A percentile compares a stretch with the other conserved stretches of the same genome.
phyloP scores from a whole-genome alignment of 2,113 vertebrate species.

The Neodontobutis hainanensis region DNA sequence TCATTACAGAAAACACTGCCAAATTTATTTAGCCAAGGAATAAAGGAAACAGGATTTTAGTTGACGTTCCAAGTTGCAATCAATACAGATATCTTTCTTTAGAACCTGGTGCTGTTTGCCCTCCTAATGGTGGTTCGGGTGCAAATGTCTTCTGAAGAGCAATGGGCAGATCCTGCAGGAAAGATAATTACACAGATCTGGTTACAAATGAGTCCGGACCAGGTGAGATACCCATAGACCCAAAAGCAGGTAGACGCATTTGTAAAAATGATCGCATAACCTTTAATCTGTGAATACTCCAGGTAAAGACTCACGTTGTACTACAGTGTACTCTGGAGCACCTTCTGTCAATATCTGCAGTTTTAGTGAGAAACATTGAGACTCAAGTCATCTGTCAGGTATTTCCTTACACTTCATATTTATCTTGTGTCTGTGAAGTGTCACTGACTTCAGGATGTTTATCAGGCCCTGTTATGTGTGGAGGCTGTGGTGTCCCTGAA shows the following conservation, averaged over 20 bases:
- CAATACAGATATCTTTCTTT: constrained; percentile 6
- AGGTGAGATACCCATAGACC: constrained; percentile 75
- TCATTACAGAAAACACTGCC: background rate
- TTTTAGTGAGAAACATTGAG: constrained; percentile 81
- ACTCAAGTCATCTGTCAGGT: constrained; percentile 85
- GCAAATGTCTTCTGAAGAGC: constrained; percentile 66
- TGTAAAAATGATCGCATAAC: background rate
- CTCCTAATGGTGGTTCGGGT: constrained; percentile 76
- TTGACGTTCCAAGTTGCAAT: too few species aligned
- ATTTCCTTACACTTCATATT: constrained; percentile 26
- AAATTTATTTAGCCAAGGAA: too few species aligned
- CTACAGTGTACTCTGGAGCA: constrained; percentile 82
- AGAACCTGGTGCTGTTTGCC: constrained; percentile 83
- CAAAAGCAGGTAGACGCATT: background rate
- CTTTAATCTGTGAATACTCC: background rate
- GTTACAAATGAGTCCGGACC: constrained; percentile 77
- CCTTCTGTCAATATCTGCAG: constrained; percentile 81
- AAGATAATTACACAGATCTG: constrained; percentile 81
- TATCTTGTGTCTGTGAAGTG: background rate
- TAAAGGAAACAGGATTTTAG: too few species aligned
- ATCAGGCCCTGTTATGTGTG: constrained; percentile 83
- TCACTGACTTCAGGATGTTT: constrained; percentile 35
- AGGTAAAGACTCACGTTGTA: constrained; percentile 80
- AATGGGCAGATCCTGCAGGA: constrained; percentile 56
- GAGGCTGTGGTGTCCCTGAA: constrained; percentile 75